A percentile compares a stretch with the other conserved stretches of the same genome.
phyloP scores from a whole-genome alignment of 2,113 vertebrate genomes.

The Entomyzon cyanotis region DNA sequence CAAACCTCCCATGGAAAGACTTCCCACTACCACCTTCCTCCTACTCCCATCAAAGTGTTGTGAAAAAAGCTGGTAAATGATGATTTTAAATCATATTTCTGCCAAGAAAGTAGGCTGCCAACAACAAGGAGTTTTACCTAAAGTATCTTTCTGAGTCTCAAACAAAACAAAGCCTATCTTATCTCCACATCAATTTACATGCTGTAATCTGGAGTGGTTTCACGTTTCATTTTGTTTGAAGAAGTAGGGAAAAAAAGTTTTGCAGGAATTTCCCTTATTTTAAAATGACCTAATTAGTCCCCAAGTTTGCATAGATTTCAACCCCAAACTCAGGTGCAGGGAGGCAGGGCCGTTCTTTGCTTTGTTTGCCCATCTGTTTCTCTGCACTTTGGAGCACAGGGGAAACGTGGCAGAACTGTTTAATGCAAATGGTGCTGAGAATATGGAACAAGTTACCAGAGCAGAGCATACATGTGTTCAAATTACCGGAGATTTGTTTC shows the following conservation, averaged over 20 bases:
- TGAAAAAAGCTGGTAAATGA: background rate
- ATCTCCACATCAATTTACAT: slow-evolving; percentile 27
- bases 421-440: background rate
- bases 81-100: background rate
- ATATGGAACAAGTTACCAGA: slow-evolving; percentile 45
- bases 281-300: background rate
- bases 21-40: background rate
- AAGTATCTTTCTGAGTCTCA: background rate
- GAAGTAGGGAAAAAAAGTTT: background rate
- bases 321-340: background rate
- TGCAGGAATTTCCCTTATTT: slow-evolving; percentile 34
- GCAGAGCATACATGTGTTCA: background rate
- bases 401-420: background rate
- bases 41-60: background rate
- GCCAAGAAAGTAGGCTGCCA: background rate
- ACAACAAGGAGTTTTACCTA: background rate
- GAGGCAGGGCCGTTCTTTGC: background rate
- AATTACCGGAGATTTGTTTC: slow-evolving; percentile 38
- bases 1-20: background rate
- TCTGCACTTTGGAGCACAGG: background rate
- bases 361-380: slow-evolving; percentile 46
- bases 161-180: slow-evolving; percentile 37
- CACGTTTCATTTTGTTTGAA: background rate
- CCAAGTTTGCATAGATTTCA: background rate
- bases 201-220: background rate